phyloP scores from a whole-genome alignment of 2,888 invertebrate species.

The Melipona bicolor region DNA sequence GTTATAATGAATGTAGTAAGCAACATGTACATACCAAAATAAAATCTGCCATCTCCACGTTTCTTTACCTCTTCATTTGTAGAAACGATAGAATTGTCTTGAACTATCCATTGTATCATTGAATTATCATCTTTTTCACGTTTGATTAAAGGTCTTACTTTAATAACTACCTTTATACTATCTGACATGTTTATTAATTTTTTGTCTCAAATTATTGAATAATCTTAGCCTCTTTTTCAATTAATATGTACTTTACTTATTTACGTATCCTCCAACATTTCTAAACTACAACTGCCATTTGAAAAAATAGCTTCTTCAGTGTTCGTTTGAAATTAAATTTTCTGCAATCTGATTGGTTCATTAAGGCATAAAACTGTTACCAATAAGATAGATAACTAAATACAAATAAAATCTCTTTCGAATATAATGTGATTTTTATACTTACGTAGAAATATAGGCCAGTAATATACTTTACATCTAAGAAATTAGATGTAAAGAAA shows the following conservation, averaged over 20 bases:
- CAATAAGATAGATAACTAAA: not conserved
- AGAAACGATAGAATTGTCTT: conserved; percentile 86
- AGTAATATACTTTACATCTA: not conserved
- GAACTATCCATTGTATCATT: conserved; percentile 87
- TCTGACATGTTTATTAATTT: conserved; percentile 85
- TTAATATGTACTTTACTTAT: not conserved
- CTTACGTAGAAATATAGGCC: not conserved
- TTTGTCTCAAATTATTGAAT: not conserved
- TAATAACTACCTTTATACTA: conserved; percentile 91
- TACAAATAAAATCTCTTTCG: not conserved
- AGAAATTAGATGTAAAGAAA: not conserved
- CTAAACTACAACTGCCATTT: conserved; percentile 30
- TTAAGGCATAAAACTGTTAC: not conserved
- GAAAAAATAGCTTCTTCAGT: not conserved
- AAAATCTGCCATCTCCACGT: conserved; percentile 76
- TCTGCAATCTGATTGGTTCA: conserved; percentile 26
- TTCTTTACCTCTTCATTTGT: conserved; percentile 85
- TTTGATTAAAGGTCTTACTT: conserved; percentile 89
- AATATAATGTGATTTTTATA: not conserved
- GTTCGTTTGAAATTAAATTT: conserved; percentile 51
- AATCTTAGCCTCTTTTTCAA: not conserved
- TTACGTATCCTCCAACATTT: not conserved
- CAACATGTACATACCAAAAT: conserved; percentile 76
- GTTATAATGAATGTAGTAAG: not conserved
- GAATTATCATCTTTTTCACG: conserved; percentile 87